Evolutionary conservation across 2,797 vertebrate genomes (phyloP), one percentile per base, ranked within the genome.

Genomic region (Sebastes steindachneri): DNA sequence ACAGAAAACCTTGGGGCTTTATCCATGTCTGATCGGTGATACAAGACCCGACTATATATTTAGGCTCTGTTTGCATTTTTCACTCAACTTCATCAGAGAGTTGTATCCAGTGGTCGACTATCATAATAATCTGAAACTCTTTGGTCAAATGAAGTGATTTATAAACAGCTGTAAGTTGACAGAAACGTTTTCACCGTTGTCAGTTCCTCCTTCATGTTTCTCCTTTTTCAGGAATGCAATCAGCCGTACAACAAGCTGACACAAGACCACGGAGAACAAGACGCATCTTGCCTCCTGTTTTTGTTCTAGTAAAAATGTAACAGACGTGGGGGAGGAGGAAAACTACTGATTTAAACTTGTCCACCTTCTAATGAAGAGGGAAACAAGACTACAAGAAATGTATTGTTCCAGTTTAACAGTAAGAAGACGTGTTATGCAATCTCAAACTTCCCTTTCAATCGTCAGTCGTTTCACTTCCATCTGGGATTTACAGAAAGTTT

Each of bases 251-350:
- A 91, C 90, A 91, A 87, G 93, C 84, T 74, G 85, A 87, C 84
- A 93, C 92, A 90, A 76, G 88, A 86, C 33, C 9, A 15, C 23
- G 23, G 73, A 3, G 76, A 82, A 83, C 94, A 94, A 89, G 93
- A 95, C 65, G 0, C 25, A 75, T 90, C 91, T 84, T 88, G 93
- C 62, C 89, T 79, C 41, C 29, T 2, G 75, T 68, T 65, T 64
- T 28, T 26, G 19, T 63, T 74, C 60, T 23, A 65, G 68, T 31
- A 12, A n/a, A 88, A 72, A 70, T 23, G 14, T 53, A 62, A 28
- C 67, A 69, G 12, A 53, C 25, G 48, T 1, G 15, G 11, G 67
- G 31, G 25, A 73, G 53, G 11, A 73, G 45, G 11, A 68, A 73
- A 73, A n/a, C 19, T 23, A 5, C 17, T 57, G 26, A 29, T 14